A percentile compares a stretch with the other conserved stretches of the same genome.
phyloP scores from a whole-genome alignment of 2,113 vertebrate genomes.

The Acrocephalus kingi region DNA sequence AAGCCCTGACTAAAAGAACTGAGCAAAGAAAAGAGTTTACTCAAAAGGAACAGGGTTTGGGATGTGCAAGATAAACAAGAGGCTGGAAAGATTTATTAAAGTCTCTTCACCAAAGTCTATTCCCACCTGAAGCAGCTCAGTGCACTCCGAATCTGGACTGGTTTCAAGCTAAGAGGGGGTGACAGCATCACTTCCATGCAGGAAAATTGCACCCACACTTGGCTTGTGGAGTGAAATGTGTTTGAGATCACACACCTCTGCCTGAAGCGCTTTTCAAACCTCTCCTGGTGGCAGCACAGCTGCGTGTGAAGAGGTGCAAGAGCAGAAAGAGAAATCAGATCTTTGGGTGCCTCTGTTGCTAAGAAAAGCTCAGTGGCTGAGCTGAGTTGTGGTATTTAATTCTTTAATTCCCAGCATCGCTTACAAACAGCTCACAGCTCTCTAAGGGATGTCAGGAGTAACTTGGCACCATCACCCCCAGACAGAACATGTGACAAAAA shows the following conservation, averaged over 20 bases:
- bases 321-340: background rate
- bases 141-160: background rate
- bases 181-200: background rate
- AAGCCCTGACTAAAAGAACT: background rate
- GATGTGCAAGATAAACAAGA: background rate
- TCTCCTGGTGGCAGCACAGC: background rate
- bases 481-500: rapidly evolving
- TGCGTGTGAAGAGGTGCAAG: background rate
- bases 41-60: background rate
- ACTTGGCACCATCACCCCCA: background rate
- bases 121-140: background rate
- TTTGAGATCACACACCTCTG: background rate
- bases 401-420: background rate
- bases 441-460: background rate
- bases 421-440: background rate
- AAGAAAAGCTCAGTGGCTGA: background rate
- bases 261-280: rapidly evolving
- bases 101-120: background rate
- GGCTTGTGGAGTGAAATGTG: rapidly evolving
- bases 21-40: background rate
- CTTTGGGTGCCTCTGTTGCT: rapidly evolving
- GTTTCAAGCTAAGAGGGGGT: background rate
- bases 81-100: background rate
- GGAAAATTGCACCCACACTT: background rate
- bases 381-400: background rate